Conservation (phyloP, 2,113 vertebrate genomes). For the Megaceryle torquata region DNA sequence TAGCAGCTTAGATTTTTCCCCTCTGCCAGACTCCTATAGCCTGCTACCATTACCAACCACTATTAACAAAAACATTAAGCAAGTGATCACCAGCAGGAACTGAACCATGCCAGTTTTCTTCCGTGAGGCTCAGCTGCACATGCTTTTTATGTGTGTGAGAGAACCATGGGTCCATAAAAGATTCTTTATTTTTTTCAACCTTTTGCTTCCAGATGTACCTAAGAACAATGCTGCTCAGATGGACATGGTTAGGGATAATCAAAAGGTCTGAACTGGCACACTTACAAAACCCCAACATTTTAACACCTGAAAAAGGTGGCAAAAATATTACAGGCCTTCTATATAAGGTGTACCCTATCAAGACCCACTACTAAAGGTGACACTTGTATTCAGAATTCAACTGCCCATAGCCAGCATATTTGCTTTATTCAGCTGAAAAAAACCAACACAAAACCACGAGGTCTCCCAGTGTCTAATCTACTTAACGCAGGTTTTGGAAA, state of each 20-base stretch:
- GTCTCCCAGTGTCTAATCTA: neutral
- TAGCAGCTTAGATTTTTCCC: neutral
- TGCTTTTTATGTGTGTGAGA: neutral
- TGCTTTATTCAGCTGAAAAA: neutral
- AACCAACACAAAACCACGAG: too few relatives aligned
- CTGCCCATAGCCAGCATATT: neutral
- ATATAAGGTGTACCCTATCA: neutral
- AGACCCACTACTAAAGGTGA: neutral
- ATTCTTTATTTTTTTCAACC: neutral
- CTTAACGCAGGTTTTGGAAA: neutral
- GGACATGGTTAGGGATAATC: neutral
- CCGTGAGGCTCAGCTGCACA: neutral
- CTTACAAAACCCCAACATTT: neutral
- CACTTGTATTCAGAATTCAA: neutral
- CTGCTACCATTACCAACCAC: neutral
- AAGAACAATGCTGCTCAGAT: neutral
- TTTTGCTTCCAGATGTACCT: neutral
- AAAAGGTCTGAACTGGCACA: neutral
- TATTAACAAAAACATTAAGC: neutral
- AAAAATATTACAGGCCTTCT: neutral
- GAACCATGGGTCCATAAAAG: neutral
- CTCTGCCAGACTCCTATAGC: neutral
- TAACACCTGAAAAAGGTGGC: neutral
- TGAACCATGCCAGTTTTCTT: neutral
- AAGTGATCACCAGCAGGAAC: neutral